A percentile compares a stretch with the other conserved stretches of the same genome.
Evolutionary conservation across 2,888 invertebrate genomes (phyloP).

Genomic region (Patella caerulea): DNA sequence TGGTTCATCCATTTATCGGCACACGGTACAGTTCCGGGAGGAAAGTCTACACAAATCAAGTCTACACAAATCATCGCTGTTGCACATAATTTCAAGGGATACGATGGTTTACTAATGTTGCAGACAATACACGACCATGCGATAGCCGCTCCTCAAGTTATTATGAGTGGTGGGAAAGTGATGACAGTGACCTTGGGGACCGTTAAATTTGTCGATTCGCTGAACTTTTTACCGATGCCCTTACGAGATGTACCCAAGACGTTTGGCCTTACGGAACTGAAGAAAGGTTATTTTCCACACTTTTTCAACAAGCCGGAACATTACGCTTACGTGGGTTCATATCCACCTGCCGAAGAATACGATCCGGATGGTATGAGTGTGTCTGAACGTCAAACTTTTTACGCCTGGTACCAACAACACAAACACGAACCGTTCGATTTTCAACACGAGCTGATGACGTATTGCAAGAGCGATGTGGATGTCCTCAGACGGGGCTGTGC

Average conservation of each 20-base stretch:
- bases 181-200: background rate
- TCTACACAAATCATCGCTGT: background rate
- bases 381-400: too few relatives aligned
- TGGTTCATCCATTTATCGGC: background rate
- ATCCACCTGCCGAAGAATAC: too few relatives aligned
- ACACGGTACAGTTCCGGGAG: background rate
- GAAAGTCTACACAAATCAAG: background rate
- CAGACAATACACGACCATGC: background rate
- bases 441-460: too few relatives aligned
- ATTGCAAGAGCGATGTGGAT: too few relatives aligned
- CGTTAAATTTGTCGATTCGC: background rate
- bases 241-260: background rate
- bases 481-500: too few relatives aligned
- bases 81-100: conserved; percentile 8
- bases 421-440: too few relatives aligned
- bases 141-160: background rate
- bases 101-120: background rate
- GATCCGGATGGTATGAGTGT: too few relatives aligned
- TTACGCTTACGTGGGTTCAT: background rate
- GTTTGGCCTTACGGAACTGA: conserved; percentile 3
- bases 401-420: too few relatives aligned
- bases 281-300: conserved; percentile 4
- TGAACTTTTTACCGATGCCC: background rate
- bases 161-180: background rate
- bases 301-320: background rate